Conservation (phyloP, 2,888 invertebrate species). For the Chymomyza fuscimana region DNA sequence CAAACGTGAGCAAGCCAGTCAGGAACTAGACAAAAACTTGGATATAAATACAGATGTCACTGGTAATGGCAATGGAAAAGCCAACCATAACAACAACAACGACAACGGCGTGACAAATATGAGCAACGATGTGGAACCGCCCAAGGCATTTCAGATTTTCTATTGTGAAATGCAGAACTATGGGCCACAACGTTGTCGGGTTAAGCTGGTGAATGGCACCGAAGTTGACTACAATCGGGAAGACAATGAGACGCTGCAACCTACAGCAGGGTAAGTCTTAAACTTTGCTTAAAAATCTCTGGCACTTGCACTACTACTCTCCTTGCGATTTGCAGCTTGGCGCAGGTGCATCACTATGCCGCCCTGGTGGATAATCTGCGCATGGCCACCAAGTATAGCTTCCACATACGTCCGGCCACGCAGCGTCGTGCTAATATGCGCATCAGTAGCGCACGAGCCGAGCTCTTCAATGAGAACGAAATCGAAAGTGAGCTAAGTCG, state of each 20-base stretch:
- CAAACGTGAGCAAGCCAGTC: conserved; percentile 9
- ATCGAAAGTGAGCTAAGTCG: conserved; percentile 74
- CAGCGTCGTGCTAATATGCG: conserved; percentile 80
- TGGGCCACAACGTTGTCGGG: conserved; percentile 88
- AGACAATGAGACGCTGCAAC: conserved; percentile 5
- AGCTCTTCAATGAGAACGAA: conserved; percentile 79
- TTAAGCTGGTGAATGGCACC: conserved; percentile 79
- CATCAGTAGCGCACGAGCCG: conserved; percentile 76
- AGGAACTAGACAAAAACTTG: conserved; percentile 55
- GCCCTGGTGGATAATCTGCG: conserved; percentile 85
- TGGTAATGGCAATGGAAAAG: not conserved
- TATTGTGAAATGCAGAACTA: conserved; percentile 90
- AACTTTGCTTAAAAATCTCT: not conserved
- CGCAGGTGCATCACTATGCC: conserved; percentile 80
- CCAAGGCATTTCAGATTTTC: conserved; percentile 85
- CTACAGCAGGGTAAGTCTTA: conserved; percentile 32
- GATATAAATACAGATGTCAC: conserved; percentile 28
- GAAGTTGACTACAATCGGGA: conserved; percentile 39
- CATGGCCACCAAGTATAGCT: conserved; percentile 91
- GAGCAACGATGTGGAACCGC: conserved; percentile 73
- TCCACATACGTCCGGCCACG: conserved; percentile 84
- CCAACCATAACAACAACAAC: conserved; percentile 8
- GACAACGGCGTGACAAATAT: conserved; percentile 67
- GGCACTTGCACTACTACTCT: not conserved
- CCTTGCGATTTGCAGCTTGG: not conserved